Conservation (phyloP, 2,888 invertebrate genomes). For the Parapristionchus giblindavisi region DNA sequence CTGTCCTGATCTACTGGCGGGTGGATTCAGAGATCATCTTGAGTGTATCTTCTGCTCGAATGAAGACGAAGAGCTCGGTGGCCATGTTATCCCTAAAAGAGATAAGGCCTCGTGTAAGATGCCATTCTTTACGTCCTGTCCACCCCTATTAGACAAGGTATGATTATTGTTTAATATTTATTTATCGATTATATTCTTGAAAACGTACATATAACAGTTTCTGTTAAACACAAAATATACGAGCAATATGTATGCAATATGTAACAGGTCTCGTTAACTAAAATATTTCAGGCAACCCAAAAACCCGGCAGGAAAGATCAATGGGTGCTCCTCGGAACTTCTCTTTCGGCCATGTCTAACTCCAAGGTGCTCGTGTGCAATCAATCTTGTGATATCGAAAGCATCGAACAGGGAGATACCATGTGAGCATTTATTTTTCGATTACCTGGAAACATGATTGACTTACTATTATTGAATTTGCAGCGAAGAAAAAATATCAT, state of each 20-base stretch:
- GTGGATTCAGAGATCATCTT: conserved; percentile 48
- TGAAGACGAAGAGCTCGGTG: conserved; percentile 38
- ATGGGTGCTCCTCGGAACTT: not conserved
- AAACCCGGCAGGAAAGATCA: not conserved
- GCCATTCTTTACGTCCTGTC: conserved; percentile 44
- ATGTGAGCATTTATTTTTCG: not conserved
- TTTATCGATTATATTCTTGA: no score
- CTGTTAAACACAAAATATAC: no score
- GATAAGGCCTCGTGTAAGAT: conserved; percentile 46
- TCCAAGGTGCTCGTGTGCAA: conserved; percentile 3
- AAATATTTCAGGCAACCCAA: conserved; percentile 8
- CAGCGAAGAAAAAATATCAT: no score
- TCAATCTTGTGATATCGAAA: conserved; percentile 20
- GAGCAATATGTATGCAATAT: no score
- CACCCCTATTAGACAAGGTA: conserved; percentile 46
- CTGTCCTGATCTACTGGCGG: conserved; percentile 49
- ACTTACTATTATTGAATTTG: not conserved
- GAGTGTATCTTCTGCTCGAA: conserved; percentile 58
- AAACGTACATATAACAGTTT: no score
- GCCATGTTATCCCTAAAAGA: conserved; percentile 39
- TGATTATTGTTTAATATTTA: not conserved
- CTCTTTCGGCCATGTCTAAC: not conserved
- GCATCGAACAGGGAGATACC: not conserved
- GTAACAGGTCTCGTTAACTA: not conserved
- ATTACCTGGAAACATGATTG: not conserved